Conservation (phyloP, 2,113 vertebrate species). For the Salminus brasiliensis region DNA sequence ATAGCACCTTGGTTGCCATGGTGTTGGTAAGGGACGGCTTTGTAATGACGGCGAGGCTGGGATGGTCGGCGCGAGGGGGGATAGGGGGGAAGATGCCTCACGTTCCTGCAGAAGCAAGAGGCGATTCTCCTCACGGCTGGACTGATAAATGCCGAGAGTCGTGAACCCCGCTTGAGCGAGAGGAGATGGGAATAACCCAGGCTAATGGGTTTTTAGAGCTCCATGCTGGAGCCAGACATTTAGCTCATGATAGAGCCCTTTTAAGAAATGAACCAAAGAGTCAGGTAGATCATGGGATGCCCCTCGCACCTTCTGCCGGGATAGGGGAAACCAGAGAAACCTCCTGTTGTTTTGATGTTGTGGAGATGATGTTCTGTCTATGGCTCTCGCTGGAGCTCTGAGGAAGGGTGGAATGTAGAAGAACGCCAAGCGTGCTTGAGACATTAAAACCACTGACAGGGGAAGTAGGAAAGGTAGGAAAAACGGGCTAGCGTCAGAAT, state of each 20-base stretch:
- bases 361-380: not conserved
- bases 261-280: slow-evolving; percentile 24
- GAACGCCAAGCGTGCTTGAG: no score
- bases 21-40: slow-evolving; percentile 36
- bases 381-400: not conserved
- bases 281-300: not conserved
- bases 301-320: not conserved
- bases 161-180: not conserved
- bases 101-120: not conserved
- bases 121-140: not conserved
- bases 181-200: not conserved
- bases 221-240: not conserved
- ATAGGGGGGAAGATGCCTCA: slow-evolving; percentile 17
- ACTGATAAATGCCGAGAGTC: not conserved
- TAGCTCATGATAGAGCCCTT: slow-evolving; percentile 10
- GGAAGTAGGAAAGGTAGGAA: no score
- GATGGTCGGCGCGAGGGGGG: not conserved
- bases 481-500: no score
- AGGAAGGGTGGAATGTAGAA: not conserved
- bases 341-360: not conserved
- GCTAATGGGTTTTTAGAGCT: slow-evolving; percentile 39
- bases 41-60: slow-evolving; percentile 32
- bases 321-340: not conserved
- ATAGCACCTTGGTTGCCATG: slow-evolving; percentile 56
- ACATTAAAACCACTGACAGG: no score